Evolutionary conservation across 2,113 vertebrate species (phyloP).

Genomic region (Corythornis vintsioides): DNA sequence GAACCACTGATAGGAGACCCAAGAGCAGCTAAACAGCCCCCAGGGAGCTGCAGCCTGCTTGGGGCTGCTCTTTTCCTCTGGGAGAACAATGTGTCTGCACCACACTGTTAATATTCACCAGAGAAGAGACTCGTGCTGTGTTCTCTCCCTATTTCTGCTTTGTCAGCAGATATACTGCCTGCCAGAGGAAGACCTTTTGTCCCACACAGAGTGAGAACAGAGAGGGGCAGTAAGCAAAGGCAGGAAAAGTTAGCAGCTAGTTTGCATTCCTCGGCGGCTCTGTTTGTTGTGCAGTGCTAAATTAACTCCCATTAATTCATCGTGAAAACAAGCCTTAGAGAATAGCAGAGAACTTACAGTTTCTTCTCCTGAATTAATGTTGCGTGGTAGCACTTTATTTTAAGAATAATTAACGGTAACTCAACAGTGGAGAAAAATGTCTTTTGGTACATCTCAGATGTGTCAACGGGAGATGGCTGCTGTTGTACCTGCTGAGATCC

Average conservation of each 20-base stretch:
- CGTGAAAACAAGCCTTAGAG: conserved; percentile 67
- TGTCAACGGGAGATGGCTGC: not conserved
- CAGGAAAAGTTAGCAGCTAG: not conserved
- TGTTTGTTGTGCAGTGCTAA: conserved; percentile 55
- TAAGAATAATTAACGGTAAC: conserved; percentile 53
- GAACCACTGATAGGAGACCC: too few relatives aligned
- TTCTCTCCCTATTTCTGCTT: not conserved
- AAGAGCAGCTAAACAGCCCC: too few relatives aligned
- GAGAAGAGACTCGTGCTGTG: not conserved
- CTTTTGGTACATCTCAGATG: not conserved
- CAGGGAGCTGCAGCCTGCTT: not conserved
- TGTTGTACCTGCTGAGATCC: not conserved
- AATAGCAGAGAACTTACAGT: conserved; percentile 55
- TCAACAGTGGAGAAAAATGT: not conserved
- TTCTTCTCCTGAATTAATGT: conserved; percentile 62
- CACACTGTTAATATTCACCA: not conserved
- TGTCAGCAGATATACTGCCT: not conserved
- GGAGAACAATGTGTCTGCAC: not conserved
- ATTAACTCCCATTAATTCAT: conserved; percentile 72
- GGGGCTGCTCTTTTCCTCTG: not conserved
- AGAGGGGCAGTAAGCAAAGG: not conserved
- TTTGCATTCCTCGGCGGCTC: conserved; percentile 41
- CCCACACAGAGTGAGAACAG: not conserved
- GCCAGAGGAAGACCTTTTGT: not conserved
- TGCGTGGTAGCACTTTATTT: conserved; percentile 47